Evolutionary conservation across 1,140 invertebrate species (phyloP).

Genomic region (Venturia canescens): DNA sequence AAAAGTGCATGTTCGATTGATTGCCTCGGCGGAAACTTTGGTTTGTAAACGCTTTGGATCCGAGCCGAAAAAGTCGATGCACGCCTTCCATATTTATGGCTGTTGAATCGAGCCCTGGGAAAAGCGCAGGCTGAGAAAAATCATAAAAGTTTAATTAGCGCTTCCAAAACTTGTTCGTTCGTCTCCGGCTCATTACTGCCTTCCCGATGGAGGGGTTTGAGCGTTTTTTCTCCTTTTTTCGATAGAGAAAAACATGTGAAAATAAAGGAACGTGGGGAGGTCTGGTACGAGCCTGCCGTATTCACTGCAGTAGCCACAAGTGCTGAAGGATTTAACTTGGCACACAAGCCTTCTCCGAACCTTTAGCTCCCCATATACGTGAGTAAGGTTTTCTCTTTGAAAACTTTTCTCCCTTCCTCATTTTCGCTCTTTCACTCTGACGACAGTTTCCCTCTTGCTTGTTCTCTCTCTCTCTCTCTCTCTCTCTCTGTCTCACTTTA

Average conservation of each 20-base stretch:
- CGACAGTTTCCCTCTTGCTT: background rate
- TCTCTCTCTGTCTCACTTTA: background rate
- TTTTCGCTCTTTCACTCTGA: too few species aligned
- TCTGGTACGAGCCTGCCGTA: background rate
- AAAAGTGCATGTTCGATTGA: too few species aligned
- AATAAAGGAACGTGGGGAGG: background rate
- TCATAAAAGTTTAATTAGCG: constrained; percentile 3
- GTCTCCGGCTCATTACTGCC: background rate
- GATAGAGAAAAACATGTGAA: background rate
- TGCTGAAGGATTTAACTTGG: constrained; percentile 1
- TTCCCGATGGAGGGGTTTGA: background rate
- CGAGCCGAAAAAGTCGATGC: too few species aligned
- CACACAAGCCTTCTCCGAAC: background rate
- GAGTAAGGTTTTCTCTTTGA: background rate
- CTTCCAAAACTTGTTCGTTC: background rate
- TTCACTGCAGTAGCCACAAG: background rate
- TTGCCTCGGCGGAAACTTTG: too few species aligned
- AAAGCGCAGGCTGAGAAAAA: background rate
- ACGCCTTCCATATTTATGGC: too few species aligned
- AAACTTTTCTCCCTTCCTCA: constrained; percentile 21
- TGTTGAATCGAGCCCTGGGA: background rate
- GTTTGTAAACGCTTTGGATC: too few species aligned
- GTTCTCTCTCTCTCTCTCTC: constrained; percentile 7
- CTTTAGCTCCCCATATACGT: background rate
- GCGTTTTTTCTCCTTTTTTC: background rate